Conservation (phyloP, 2,113 vertebrate species). For the Oreochromis niloticus region DNA sequence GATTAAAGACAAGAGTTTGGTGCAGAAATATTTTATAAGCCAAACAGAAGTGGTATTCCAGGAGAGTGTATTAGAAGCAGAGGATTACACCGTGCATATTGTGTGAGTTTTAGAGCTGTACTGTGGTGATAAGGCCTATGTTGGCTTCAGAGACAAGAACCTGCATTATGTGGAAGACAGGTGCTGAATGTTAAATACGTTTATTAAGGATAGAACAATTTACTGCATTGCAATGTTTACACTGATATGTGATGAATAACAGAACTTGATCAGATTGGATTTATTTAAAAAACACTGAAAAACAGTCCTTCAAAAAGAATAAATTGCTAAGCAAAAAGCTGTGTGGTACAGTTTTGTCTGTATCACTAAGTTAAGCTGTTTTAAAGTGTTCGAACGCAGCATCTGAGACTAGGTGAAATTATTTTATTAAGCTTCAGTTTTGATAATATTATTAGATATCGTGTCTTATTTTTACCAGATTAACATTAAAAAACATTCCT, state of each 20-base stretch:
- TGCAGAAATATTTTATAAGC: slow-evolving; percentile 62
- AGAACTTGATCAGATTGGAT: background rate
- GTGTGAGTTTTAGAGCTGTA: background rate
- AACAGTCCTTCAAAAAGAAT: background rate
- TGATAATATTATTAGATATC: background rate
- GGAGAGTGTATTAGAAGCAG: background rate
- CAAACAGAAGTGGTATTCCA: slow-evolving; percentile 3
- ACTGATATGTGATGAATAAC: background rate
- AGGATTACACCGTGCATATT: background rate
- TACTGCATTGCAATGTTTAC: background rate
- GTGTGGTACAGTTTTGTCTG: background rate
- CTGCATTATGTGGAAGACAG: background rate
- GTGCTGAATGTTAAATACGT: background rate
- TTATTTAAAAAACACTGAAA: background rate
- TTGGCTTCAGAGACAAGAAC: background rate
- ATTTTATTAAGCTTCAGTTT: background rate
- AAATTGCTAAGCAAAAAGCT: background rate
- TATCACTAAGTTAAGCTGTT: background rate
- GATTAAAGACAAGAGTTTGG: slow-evolving; percentile 18
- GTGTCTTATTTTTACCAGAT: background rate
- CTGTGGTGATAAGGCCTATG: background rate
- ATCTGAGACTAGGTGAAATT: background rate
- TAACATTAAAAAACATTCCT: background rate
- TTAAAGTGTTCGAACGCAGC: background rate
- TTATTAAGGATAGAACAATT: background rate